Percentiles rank a stretch among this genome's conserved stretches.
Evolutionary conservation across 1,140 invertebrate genomes (phyloP).

Genomic region (Plutomurus gul): DNA sequence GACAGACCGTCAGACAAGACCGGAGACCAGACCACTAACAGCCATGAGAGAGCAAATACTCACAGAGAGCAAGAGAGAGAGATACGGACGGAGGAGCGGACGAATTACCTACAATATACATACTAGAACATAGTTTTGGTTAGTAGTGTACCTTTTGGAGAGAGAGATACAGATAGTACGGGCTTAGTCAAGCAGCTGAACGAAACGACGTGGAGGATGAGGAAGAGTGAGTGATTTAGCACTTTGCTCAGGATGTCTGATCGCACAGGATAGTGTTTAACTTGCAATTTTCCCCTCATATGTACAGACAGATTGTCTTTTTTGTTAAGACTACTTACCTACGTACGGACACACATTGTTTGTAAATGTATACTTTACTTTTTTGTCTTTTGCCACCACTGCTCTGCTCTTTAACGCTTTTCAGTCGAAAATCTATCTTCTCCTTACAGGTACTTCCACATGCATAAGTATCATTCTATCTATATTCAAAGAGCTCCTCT

Average conservation of each 20-base stretch:
- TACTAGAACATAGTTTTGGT: neutral
- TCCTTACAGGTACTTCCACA: neutral
- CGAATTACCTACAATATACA: neutral
- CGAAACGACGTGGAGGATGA: conserved; percentile 20
- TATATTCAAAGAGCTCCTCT: neutral
- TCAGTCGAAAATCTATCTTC: neutral
- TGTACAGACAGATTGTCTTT: conserved; percentile 6
- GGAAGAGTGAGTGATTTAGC: conserved; percentile 54
- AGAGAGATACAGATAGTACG: neutral
- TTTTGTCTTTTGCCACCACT: too few species aligned
- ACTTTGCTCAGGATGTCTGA: conserved; percentile 52
- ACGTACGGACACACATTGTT: neutral
- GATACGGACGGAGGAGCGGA: conserved; percentile 22
- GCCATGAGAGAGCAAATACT: conserved; percentile 12
- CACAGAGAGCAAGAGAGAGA: conserved; percentile 42
- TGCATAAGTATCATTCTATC: neutral
- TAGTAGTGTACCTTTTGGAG: too few species aligned
- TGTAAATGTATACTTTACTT: neutral
- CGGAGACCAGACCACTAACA: neutral
- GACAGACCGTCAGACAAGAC: neutral
- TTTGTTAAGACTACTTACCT: neutral
- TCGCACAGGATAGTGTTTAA: conserved; percentile 46
- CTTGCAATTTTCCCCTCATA: conserved; percentile 51
- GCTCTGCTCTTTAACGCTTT: neutral
- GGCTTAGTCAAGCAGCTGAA: neutral